Evolutionary conservation across 2,797 vertebrate species (phyloP).

Genomic region (Pelochelys cantorii): DNA sequence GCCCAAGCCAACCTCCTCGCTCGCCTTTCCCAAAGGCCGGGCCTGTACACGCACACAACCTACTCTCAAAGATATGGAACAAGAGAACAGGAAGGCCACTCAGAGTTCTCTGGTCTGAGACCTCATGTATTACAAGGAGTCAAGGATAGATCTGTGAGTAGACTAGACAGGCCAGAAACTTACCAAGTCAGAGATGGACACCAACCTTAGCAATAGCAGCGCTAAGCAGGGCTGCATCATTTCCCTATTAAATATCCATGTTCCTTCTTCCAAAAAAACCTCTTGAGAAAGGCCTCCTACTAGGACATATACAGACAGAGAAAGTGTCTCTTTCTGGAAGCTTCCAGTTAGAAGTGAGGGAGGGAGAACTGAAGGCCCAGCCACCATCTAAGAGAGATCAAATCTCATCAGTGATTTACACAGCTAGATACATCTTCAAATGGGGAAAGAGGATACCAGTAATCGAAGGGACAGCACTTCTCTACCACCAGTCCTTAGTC

Average conservation of each 20-base stretch:
- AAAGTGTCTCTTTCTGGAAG: conserved; percentile 15
- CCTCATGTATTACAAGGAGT: conserved; percentile 25
- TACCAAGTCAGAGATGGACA: conserved; percentile 65
- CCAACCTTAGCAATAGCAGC: conserved; percentile 30
- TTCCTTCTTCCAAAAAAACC: conserved; percentile 45
- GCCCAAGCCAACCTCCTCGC: too few species aligned
- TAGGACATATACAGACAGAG: conserved; percentile 43
- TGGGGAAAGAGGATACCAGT: not conserved
- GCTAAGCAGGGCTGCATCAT: conserved; percentile 41
- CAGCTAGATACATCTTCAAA: conserved; percentile 16
- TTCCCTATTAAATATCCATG: conserved; percentile 59
- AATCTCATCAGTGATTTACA: not conserved
- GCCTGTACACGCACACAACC: not conserved
- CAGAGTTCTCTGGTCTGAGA: conserved; percentile 7
- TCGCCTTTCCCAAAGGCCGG: too few species aligned
- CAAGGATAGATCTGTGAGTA: conserved; percentile 51
- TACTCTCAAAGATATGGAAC: conserved; percentile 18
- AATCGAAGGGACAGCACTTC: not conserved
- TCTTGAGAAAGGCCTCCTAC: conserved; percentile 38
- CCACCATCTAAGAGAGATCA: conserved; percentile 32
- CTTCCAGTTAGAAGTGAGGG: conserved; percentile 38
- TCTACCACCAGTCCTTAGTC: not conserved
- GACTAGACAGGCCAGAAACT: conserved; percentile 48
- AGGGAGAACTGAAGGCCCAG: conserved; percentile 12
- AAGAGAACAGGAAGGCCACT: conserved; percentile 16